Evolutionary conservation across 2,888 invertebrate genomes (phyloP).

Genomic region (Polyploca ridens): DNA sequence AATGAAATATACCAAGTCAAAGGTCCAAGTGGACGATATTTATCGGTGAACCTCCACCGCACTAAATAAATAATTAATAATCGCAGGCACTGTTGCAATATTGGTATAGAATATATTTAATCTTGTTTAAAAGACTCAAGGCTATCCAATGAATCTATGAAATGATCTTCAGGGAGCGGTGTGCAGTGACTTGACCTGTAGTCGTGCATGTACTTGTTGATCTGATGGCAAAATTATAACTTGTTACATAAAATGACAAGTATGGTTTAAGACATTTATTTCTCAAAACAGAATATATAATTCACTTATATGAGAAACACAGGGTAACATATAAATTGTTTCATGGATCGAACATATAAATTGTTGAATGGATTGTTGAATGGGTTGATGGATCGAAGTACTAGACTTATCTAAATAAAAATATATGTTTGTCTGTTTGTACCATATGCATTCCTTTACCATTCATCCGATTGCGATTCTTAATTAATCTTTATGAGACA

Average conservation of each 20-base stretch:
- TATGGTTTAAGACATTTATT: too few species aligned
- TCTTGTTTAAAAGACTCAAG: background rate
- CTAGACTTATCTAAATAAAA: too few species aligned
- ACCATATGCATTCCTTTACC: too few species aligned
- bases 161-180: conserved; percentile 88
- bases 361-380: too few species aligned
- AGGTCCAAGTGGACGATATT: background rate
- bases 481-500: too few species aligned
- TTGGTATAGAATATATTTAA: background rate
- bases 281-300: too few species aligned
- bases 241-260: background rate
- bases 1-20: background rate
- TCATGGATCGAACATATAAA: too few species aligned
- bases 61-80: background rate
- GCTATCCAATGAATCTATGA: conserved; percentile 39
- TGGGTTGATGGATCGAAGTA: too few species aligned
- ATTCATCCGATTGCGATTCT: too few species aligned
- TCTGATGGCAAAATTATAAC: conserved; percentile 79
- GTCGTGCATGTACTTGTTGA: conserved; percentile 91
- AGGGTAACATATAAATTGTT: too few species aligned
- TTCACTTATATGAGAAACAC: too few species aligned
- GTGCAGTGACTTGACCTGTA: conserved; percentile 94
- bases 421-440: too few species aligned
- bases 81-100: background rate
- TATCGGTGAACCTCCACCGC: background rate